phyloP scores from a whole-genome alignment of 1,140 invertebrate genomes.

The Nasonia vitripennis region DNA sequence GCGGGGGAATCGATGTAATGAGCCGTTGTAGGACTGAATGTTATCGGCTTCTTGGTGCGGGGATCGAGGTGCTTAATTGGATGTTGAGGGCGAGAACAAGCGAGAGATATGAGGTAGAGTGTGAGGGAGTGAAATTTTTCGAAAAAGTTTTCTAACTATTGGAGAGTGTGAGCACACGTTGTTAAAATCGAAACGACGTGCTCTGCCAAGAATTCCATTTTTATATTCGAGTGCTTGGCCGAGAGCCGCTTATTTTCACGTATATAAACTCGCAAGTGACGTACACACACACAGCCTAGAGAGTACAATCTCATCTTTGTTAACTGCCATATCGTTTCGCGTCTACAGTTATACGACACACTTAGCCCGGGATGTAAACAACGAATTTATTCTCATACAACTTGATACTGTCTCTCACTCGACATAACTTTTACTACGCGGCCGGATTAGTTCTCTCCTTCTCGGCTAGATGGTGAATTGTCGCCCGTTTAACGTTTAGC shows the following conservation, averaged over 20 bases:
- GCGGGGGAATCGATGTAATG: not conserved
- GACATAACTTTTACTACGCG: not conserved
- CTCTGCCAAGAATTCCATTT: not conserved
- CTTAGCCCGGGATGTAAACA: not conserved
- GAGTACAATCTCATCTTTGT: slow-evolving; percentile 14
- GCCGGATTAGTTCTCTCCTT: not conserved
- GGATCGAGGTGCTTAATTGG: not conserved
- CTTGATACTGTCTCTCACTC: not conserved
- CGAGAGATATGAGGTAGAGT: no score
- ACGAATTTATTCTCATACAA: slow-evolving; percentile 2
- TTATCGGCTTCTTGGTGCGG: not conserved
- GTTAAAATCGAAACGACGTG: not conserved
- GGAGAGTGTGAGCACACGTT: no score
- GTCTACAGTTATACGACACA: not conserved
- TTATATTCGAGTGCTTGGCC: not conserved
- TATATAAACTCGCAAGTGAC: not conserved
- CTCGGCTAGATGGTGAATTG: not conserved
- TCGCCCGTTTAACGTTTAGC: not conserved
- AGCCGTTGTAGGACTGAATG: not conserved
- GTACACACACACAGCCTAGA: not conserved
- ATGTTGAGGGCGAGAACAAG: not conserved
- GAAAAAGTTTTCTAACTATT: no score
- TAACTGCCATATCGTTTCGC: not conserved
- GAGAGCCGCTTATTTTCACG: not conserved
- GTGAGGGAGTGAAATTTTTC: no score